Conservation (phyloP, 2,797 vertebrate genomes). For the Cynopterus sphinx region DNA sequence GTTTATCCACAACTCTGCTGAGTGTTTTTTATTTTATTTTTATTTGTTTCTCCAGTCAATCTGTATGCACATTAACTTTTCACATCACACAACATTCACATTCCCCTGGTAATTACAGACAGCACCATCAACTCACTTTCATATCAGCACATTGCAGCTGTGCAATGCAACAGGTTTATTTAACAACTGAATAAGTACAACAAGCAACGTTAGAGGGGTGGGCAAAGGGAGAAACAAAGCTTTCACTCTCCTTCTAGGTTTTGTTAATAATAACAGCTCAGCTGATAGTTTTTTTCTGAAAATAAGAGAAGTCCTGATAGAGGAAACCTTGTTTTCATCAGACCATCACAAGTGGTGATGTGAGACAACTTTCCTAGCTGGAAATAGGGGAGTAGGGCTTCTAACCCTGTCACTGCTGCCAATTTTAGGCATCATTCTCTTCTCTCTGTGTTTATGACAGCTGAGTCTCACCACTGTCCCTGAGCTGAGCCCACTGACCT, state of each 20-base stretch:
- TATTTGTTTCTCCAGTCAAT: slow-evolving; percentile 49
- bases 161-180: slow-evolving; percentile 51
- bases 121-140: slow-evolving; percentile 41
- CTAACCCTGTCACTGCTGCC: slow-evolving; percentile 51
- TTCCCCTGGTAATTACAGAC: slow-evolving; percentile 29
- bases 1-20: slow-evolving; percentile 32
- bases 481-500: slow-evolving; percentile 9
- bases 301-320: slow-evolving; percentile 13
- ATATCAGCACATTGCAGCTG: slow-evolving; percentile 77
- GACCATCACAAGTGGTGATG: slow-evolving; percentile 29
- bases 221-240: slow-evolving; percentile 72
- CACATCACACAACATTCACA: background rate
- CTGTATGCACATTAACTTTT: slow-evolving; percentile 59
- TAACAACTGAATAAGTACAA: slow-evolving; percentile 67
- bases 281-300: slow-evolving; percentile 51
- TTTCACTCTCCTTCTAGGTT: slow-evolving; percentile 50
- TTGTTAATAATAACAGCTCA: slow-evolving; percentile 69
- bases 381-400: background rate
- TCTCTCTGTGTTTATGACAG: background rate
- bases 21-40: background rate
- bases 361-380: slow-evolving; percentile 50
- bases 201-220: slow-evolving; percentile 53
- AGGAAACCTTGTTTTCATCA: slow-evolving; percentile 30
- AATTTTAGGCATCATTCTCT: slow-evolving; percentile 28
- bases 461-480: slow-evolving; percentile 18